Conservation (phyloP, 2,888 invertebrate species). For the Reticulitermes lucifugus region DNA sequence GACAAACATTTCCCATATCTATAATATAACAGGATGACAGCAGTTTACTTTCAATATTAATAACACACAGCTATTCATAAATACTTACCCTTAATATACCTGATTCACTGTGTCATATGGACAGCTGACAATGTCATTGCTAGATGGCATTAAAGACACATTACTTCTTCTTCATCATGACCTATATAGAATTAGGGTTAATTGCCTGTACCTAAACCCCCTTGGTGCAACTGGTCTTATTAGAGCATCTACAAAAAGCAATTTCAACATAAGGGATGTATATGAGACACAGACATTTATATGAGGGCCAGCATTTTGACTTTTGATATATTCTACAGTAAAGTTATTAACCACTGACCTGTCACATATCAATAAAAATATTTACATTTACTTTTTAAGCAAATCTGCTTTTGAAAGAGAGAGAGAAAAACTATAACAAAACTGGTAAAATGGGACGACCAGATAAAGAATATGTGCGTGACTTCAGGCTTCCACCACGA, state of each 20-base stretch:
- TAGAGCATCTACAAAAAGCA: background rate
- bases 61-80: background rate
- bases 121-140: conserved; percentile 3
- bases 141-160: background rate
- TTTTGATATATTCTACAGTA: background rate
- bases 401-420: background rate
- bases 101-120: background rate
- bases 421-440: background rate
- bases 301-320: background rate
- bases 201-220: too few relatives aligned
- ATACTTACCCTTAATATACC: conserved; percentile 6
- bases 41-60: background rate
- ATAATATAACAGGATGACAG: background rate
- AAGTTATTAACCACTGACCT: background rate
- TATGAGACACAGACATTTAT: background rate
- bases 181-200: too few relatives aligned
- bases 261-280: background rate
- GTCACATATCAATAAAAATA: background rate
- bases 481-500: too few relatives aligned
- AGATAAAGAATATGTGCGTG: too few relatives aligned
- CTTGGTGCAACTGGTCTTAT: too few relatives aligned
- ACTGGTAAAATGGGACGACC: background rate
- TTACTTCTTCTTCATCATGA: background rate
- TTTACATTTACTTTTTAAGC: background rate
- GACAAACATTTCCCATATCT: conserved; percentile 15